A percentile compares a stretch with the other conserved stretches of the same genome.
These are phyloP conservation scores for Dioctria rufipes DNA, from an alignment of 2,888 invertebrate genomes.

Conservation along the genomic window DNA sequence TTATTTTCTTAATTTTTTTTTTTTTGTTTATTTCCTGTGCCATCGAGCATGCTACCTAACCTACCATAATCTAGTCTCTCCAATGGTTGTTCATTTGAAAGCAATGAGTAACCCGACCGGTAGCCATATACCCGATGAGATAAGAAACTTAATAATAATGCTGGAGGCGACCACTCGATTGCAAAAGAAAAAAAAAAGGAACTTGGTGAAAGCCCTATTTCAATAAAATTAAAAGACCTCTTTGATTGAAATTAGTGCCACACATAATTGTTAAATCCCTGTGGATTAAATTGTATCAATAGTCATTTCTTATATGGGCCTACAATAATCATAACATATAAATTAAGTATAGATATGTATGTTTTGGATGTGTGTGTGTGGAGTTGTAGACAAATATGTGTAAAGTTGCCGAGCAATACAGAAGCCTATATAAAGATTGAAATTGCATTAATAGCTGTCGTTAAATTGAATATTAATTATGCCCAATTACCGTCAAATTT, in stretches of 20 bases:
- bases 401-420: no score
- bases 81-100: slow-evolving; percentile 9
- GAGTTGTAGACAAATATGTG: no score
- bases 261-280: not conserved
- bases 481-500: not conserved
- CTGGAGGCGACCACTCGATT: not conserved
- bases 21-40: slow-evolving; percentile 1
- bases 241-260: not conserved
- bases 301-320: not conserved
- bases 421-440: not conserved
- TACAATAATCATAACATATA: not conserved
- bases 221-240: not conserved
- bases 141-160: not conserved
- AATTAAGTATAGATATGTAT: no score
- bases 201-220: slow-evolving; percentile 21
- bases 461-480: not conserved
- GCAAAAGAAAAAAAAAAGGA: not conserved
- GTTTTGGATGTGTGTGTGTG: no score
- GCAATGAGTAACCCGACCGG: not conserved
- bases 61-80: not conserved
- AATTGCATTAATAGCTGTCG: not conserved
- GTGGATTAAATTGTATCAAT: not conserved
- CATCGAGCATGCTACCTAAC: slow-evolving; percentile 3
- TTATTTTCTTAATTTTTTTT: no score
- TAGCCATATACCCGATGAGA: not conserved